Base-by-base conservation (phyloP, 2,797 vertebrate species). In the Gouania willdenowi region DNA sequence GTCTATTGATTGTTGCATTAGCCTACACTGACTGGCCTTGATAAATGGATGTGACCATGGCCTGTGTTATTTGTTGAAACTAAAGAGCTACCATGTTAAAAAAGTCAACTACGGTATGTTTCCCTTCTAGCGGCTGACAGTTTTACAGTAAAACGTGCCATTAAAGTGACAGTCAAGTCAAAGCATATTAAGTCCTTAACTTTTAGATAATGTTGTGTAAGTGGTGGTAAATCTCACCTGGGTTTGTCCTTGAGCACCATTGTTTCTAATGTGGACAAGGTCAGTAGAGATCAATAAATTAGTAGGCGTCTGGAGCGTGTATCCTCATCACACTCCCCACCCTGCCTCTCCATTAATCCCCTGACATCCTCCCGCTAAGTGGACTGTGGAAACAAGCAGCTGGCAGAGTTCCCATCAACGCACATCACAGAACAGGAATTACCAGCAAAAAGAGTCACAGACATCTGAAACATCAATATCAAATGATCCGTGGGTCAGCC, bases 331-430 rank as follows among this genome's bases (percentile, higher is more conserved):
- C 45, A 48, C 23, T 40, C 37, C 16, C 32, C 22, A 46, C 37
- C 26, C n/a, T 6, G 19, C 22, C 14, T 18, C 17, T 24, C 17
- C 24, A 41, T 29, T 30, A 46, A 41, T 28, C 43, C 54, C 31
- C 45, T 10, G 24, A 28, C 46, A 66, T 59, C 50, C 62, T 63
- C 27, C 10, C 41, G 15, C 22, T 59, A 62, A 71, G 71, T 55
- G 34, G 26, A 26, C n/a, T 58, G 39, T 75, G 54, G 53, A 77
- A 74, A 75, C 32, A 26, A 67, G 76, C 83, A 81, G 79, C 78
- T 86, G 83, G 75, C 52, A 39, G 47, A 46, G 68, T 81, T 85
- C 80, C 58, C 68, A 81, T 80, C 73, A 67, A 36, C 41, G 39
- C 25, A 28, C 44, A 36, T 43, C 34, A 23, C 39, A 49, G 42